phyloP scores from a whole-genome alignment of 1,140 invertebrate genomes.

The Thalassaphorura encarpata region DNA sequence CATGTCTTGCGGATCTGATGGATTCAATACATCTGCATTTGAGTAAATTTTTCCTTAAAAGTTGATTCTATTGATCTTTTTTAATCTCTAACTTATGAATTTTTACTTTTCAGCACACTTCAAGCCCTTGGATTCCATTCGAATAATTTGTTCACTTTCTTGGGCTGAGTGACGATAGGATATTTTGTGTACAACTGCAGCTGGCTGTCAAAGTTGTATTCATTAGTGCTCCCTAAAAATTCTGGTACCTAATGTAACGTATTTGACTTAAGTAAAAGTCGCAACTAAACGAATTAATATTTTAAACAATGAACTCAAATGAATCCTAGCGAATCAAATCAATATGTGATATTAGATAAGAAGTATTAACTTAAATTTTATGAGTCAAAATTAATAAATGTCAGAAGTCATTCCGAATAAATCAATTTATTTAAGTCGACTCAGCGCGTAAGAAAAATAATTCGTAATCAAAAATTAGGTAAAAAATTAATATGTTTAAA shows the following conservation, averaged over 20 bases:
- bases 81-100: not conserved
- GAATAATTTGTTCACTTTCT: not conserved
- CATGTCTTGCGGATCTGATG: slow-evolving; percentile 7
- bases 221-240: not conserved
- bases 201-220: not conserved
- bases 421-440: too few species aligned
- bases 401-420: too few species aligned
- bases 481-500: too few species aligned
- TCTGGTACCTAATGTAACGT: not conserved
- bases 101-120: not conserved
- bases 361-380: too few species aligned
- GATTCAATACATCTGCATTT: slow-evolving; percentile 1
- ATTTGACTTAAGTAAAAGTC: too few species aligned
- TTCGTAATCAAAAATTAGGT: too few species aligned
- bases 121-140: not conserved
- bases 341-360: too few species aligned
- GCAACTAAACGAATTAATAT: too few species aligned
- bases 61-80: not conserved
- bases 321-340: too few species aligned
- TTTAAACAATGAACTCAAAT: too few species aligned
- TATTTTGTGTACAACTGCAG: not conserved
- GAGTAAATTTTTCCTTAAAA: not conserved
- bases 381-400: too few species aligned
- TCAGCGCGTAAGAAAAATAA: too few species aligned
- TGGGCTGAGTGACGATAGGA: not conserved